A percentile compares a stretch with the other conserved stretches of the same genome.
These are phyloP conservation scores for Anthonomus grandis DNA, from an alignment of 1,140 invertebrate genomes.

Conservation along the genomic window DNA sequence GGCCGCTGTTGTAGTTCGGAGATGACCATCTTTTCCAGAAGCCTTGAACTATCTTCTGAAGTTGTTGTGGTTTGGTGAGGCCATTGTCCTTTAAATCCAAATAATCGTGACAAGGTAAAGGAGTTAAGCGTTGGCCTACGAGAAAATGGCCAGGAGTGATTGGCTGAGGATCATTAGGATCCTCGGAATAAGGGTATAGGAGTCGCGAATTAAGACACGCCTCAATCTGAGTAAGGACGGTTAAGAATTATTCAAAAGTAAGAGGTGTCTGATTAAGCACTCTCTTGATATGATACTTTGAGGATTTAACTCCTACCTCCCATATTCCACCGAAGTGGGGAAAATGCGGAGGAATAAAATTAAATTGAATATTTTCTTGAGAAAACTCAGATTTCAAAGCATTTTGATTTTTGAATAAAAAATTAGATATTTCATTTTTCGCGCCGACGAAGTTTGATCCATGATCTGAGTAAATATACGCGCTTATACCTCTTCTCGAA, in stretches of 20 bases:
- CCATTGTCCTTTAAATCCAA: constrained; percentile 9
- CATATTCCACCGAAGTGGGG: constrained; percentile 22
- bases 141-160: constrained; percentile 44
- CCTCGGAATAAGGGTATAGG: constrained; percentile 27
- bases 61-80: constrained; percentile 31
- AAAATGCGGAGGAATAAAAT: constrained; percentile 10
- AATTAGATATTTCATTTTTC: constrained; percentile 8
- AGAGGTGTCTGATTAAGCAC: constrained; percentile 34
- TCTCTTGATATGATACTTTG: constrained; percentile 37
- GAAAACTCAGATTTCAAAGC: not conserved
- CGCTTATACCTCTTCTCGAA: constrained; percentile 33
- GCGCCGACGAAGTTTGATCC: constrained; percentile 45
- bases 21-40: constrained; percentile 39
- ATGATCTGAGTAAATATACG: constrained; percentile 38
- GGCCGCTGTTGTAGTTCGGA: constrained; percentile 21
- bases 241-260: constrained; percentile 37
- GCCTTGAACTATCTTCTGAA: constrained; percentile 31
- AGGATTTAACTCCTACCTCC: constrained; percentile 32
- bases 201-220: constrained; percentile 41
- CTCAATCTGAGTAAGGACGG: constrained; percentile 33
- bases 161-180: constrained; percentile 34
- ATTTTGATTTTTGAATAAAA: constrained; percentile 25
- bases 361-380: constrained; percentile 8
- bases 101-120: constrained; percentile 21
- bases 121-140: constrained; percentile 37